Base-by-base conservation (phyloP, 2,888 invertebrate genomes). In the Tiliacea citrago region DNA sequence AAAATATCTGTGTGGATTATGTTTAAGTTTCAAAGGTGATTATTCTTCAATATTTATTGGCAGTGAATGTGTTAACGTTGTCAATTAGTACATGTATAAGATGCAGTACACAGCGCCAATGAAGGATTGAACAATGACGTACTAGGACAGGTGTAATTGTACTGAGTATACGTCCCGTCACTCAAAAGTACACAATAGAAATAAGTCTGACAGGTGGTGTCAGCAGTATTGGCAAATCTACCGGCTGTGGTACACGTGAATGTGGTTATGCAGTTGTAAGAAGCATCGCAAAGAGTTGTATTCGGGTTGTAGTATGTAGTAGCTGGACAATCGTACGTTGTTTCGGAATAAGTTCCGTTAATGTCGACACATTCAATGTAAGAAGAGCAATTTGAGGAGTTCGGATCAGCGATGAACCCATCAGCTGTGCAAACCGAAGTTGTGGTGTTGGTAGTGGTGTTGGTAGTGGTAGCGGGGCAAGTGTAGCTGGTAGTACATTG, bases 111-210 rank as follows among this genome's bases (percentile, higher is more conserved):
- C 24, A 92, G 18, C 18, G 74, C 80, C n/a, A 91, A 62, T 4
- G 78, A 84, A 0, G 96, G 96, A 89, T 89, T 95, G 80, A 96
- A 96, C 5, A 94, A 90, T 1, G 96, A 95, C 6, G 94, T 93
- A 10, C 89, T 83, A 0, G 96, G 95, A 79, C 96, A 97, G 1
- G 94, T 95, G 77, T 96, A 96, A 5, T 88, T 75, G 65, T 94
- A 95, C 77, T 92, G 86, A 2, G 89, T 49, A 68, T 88, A 94
- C 0, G 92, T 90, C 0, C 93, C 94, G 73, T 91, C 90, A 16
- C 79, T 74, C 55, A 90, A 75, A 49, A 89, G 75, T 1, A 94
- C 94, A 82, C 97, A 97, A 51, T 92, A 90, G 76, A 91, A 94
- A 81, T 96, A 97, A 0, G 87, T 90, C 79, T 94, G 90, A 75